Conservation (phyloP, 2,797 vertebrate species). For the Channallabes apus region DNA sequence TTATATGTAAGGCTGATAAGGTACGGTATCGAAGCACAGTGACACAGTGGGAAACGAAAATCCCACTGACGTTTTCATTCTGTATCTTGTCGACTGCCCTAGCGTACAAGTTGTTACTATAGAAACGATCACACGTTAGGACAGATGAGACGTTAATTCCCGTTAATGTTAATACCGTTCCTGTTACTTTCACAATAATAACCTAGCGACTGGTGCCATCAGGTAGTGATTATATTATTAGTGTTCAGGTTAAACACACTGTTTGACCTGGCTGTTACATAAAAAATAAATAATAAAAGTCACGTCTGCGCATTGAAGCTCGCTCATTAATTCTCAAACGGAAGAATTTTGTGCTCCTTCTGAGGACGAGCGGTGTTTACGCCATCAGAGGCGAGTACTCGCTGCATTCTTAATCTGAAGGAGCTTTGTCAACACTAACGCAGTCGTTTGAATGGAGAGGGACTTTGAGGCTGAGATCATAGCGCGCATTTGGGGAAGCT, state of each 20-base stretch:
- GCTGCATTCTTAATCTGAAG: constrained; percentile 34
- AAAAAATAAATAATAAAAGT: not conserved
- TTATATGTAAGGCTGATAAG: no score
- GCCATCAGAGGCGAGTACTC: not conserved
- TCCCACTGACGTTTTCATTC: not conserved
- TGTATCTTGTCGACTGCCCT: no score
- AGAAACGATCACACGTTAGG: not conserved
- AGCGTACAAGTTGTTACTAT: not conserved
- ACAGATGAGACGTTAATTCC: not conserved
- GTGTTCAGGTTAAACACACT: not conserved
- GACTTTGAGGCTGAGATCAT: constrained; percentile 26
- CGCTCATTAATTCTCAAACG: not conserved
- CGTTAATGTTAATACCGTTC: no score
- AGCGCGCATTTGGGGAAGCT: constrained; percentile 28
- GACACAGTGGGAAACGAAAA: no score
- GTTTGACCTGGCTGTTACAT: not conserved
- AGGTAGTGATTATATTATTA: not conserved
- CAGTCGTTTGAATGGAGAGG: constrained; percentile 29
- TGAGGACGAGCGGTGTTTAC: constrained; percentile 2
- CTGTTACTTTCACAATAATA: not conserved
- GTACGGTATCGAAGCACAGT: no score
- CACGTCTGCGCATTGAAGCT: not conserved
- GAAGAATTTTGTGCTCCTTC: not conserved
- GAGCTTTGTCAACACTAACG: constrained; percentile 30
- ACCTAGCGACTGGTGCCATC: not conserved